Percentiles rank a stretch among this genome's conserved stretches.
phyloP scores from a whole-genome alignment of 1,140 invertebrate species.

The Leptonema lineaticorne region DNA sequence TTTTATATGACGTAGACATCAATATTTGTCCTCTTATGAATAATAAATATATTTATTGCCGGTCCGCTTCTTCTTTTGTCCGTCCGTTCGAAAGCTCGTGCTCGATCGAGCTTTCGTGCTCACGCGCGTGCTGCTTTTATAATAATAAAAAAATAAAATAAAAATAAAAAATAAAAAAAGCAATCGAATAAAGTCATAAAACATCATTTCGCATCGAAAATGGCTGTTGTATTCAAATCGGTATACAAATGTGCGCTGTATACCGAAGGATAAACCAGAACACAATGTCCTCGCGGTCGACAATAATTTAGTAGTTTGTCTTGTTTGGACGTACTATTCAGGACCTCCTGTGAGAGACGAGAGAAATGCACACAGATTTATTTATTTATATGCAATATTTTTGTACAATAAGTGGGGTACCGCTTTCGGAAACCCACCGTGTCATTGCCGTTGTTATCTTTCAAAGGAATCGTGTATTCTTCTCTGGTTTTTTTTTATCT shows the following conservation, averaged over 20 bases:
- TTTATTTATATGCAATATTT: too few relatives aligned
- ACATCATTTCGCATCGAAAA: slow-evolving; percentile 28
- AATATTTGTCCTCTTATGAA: slow-evolving; percentile 39
- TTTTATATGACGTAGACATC: slow-evolving; percentile 35
- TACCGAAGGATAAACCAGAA: slow-evolving; percentile 7
- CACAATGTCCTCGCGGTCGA: slow-evolving; percentile 28
- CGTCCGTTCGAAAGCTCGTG: slow-evolving; percentile 8
- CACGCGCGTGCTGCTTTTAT: too few relatives aligned
- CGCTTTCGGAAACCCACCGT: neutral
- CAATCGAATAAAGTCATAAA: slow-evolving; percentile 41
- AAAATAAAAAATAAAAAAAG: too few relatives aligned
- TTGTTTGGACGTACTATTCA: slow-evolving; percentile 23
- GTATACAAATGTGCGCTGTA: slow-evolving; percentile 24
- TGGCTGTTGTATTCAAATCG: slow-evolving; percentile 27
- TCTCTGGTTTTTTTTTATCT: too few relatives aligned
- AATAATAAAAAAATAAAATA: too few relatives aligned
- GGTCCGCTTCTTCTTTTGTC: too few relatives aligned
- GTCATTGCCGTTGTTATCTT: neutral
- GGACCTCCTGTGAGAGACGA: slow-evolving; percentile 36
- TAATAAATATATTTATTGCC: slow-evolving; percentile 26
- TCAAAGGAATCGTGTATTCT: neutral
- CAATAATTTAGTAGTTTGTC: slow-evolving; percentile 41
- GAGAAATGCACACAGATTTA: neutral
- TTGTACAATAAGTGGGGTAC: too few relatives aligned
- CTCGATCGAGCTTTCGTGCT: too few relatives aligned